Percentiles rank a stretch among this genome's conserved stretches.
These are phyloP conservation scores for Pseudoips prasinana DNA, from an alignment of 2,888 invertebrate species.

Conservation along the genomic window DNA sequence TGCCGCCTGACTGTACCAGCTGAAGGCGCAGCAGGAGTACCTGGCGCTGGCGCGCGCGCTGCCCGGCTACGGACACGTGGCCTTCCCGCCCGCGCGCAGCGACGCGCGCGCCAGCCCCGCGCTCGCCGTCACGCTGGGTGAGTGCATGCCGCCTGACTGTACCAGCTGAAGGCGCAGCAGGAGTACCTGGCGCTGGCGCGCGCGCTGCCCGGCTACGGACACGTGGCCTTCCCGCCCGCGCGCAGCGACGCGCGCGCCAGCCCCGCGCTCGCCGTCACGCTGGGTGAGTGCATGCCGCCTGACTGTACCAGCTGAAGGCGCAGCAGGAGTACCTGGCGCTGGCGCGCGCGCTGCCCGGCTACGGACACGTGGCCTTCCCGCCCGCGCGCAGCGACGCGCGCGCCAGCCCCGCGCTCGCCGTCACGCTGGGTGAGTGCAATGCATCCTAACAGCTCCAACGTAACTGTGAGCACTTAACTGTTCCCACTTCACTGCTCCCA, in stretches of 20 bases:
- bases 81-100: conserved; percentile 96
- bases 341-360: conserved; percentile 94
- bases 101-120: conserved; percentile 84
- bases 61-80: conserved; percentile 96
- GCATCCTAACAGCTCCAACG: not conserved
- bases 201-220: conserved; percentile 95
- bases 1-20: conserved; percentile 95
- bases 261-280: conserved; percentile 88
- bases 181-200: conserved; percentile 93
- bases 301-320: conserved; percentile 86
- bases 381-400: conserved; percentile 91
- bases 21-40: conserved; percentile 97
- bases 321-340: conserved; percentile 94
- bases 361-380: conserved; percentile 96
- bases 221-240: conserved; percentile 96
- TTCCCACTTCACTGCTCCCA: too few relatives aligned
- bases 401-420: conserved; percentile 86
- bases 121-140: conserved; percentile 88
- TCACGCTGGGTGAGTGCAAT: conserved; percentile 83
- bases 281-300: conserved; percentile 73
- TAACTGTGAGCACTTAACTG: too few relatives aligned
- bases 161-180: conserved; percentile 97
- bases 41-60: conserved; percentile 91
- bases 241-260: conserved; percentile 85
- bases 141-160: conserved; percentile 89